Evolutionary conservation across 2,888 invertebrate genomes (phyloP), one percentile per base, ranked within the genome.

Genomic region (Cordylochernes scorpioides): DNA sequence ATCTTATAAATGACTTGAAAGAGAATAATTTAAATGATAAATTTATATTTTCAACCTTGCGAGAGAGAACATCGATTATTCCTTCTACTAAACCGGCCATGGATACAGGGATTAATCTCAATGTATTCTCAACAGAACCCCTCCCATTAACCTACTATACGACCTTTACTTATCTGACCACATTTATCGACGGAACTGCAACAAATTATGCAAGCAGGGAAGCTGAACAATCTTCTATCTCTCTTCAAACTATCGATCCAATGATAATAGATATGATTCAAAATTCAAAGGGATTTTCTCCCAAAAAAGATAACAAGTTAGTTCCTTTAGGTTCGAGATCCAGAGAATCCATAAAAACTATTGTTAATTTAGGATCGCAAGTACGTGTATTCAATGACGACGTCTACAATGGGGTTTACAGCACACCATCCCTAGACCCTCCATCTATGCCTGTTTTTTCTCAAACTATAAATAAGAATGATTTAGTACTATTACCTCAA

Each of bases 81-180:
- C n/a, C n/a, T n/a, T n/a, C n/a, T n/a, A n/a, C n/a, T n/a, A n/a
- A n/a, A n/a, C n/a, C n/a, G n/a, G n/a, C n/a, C n/a, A n/a, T n/a
- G n/a, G n/a, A n/a, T n/a, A n/a, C n/a, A n/a, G n/a, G n/a, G n/a
- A 18, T 35, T 6, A 17, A 17, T 14, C 35, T 33, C 9, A 30
- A 29, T 13, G n/a, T n/a, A n/a, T n/a, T n/a, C n/a, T n/a, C n/a
- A n/a, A n/a, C 26, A 3, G 28, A 25, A 18, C 28, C 32, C 2
- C 17, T 37, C 12, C 42, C 42, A 3, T 24, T 43, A 10, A 43
- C 41, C 15, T 43, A 40, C 26, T 37, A 36, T 15, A 43, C 43
- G 3, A 42, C 40, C 3, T 43, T 40, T 17, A 43, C 43, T 3
- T 43, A 43, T 12, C 34, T 43, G 31, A 43, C 43, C 12, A 43